Base-by-base conservation (phyloP, 2,113 vertebrate genomes). In the Megaleporinus macrocephalus region DNA sequence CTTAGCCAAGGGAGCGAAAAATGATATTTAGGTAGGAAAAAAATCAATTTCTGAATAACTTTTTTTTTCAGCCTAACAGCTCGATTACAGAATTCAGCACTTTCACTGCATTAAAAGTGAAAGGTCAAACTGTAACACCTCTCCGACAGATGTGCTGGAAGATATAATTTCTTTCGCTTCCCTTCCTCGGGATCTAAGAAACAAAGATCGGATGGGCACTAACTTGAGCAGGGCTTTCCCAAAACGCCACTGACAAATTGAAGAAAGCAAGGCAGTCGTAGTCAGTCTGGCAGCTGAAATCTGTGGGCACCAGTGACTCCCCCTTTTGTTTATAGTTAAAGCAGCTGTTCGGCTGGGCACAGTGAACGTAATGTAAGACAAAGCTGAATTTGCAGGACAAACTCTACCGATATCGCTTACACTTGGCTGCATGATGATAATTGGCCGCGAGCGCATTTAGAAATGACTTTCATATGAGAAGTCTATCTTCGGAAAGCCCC, bases 331-430 rank as follows among this genome's bases (percentile, higher is more conserved):
- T 88, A 88, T 85, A 89, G 88, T 82, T 77, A 85, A 90, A 92
- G 85, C 89, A 90, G 89, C 90, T 89, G 91, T 85, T 87, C 55
- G 1, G 10, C 83, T 86, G 63, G 84, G 80, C 59, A 41, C 49
- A 83, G 87, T 83, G 22, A 87, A 87, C 87, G 87, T 89, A 89
- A 90, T 80, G 79, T 82, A 89, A 91, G 86, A 90, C 89, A 85
- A 91, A 87, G 80, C 85, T 86, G 88, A 85, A 92, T 91, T 68
- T 89, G 89, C 87, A 90, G 71, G 87, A 82, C 84, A 88, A 87
- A 85, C 85, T 81, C 88, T 82, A 44, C 83, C 85, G 88, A 90
- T 88, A 90, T 91, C 85, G 80, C 82, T 90, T 87, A 85, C 86
- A 59, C 53, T 80, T 87, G 84, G 86, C 85, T 51, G 12, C 88